Evolutionary conservation across 2,888 invertebrate species (phyloP).

Genomic region (Macrophya alboannulata): DNA sequence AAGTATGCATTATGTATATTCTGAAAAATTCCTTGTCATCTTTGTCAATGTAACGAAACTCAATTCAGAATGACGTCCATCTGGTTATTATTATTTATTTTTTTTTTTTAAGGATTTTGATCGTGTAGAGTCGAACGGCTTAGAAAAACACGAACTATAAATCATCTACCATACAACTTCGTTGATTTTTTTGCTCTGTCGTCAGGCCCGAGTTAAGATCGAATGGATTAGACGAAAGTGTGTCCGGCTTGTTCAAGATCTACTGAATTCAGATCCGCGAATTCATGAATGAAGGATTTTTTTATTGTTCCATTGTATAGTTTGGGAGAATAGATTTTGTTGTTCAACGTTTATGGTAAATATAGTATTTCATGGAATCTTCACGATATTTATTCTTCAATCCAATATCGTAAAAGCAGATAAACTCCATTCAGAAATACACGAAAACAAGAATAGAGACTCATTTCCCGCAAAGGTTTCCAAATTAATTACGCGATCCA

Average conservation of each 20-base stretch:
- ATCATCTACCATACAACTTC: not conserved
- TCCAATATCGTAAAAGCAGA: not conserved
- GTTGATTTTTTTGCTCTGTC: not conserved
- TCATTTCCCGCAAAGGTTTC: not conserved
- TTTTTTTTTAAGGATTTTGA: too few relatives aligned
- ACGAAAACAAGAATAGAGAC: not conserved
- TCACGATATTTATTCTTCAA: not conserved
- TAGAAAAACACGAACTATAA: not conserved
- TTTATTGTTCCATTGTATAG: not conserved
- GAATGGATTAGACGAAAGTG: not conserved
- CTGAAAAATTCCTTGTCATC: not conserved
- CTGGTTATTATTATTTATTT: too few relatives aligned
- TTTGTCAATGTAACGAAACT: not conserved
- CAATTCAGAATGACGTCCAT: not conserved
- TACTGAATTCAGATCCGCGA: not conserved
- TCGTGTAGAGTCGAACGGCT: not conserved
- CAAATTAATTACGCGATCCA: constrained; percentile 7
- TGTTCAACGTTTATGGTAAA: not conserved
- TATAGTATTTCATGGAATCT: not conserved
- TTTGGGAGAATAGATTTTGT: not conserved
- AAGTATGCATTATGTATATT: not conserved
- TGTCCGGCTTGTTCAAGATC: not conserved
- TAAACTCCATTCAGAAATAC: not conserved
- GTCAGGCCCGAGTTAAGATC: not conserved
- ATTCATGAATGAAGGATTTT: not conserved